Evolutionary conservation across 1,140 invertebrate genomes (phyloP).

Genomic region (Anastrepha obliqua): DNA sequence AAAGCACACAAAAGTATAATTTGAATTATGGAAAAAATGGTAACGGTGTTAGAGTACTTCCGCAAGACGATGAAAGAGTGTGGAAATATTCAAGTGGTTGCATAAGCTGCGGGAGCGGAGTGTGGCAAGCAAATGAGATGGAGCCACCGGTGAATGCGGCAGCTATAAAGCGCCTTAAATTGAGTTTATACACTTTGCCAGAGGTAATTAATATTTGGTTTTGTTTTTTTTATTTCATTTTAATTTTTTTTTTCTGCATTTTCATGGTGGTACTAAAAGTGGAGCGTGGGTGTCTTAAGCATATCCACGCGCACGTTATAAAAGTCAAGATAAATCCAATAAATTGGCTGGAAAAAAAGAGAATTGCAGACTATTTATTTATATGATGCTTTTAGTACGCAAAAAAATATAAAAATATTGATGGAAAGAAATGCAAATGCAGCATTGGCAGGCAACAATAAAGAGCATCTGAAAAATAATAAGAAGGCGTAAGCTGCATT

Average conservation of each 20-base stretch:
- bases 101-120: too few relatives aligned
- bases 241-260: neutral
- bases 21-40: too few relatives aligned
- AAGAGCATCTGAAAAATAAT: too few relatives aligned
- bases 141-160: neutral
- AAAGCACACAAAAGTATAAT: neutral
- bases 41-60: neutral
- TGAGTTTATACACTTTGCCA: neutral
- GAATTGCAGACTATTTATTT: too few relatives aligned
- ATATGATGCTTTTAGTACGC: too few relatives aligned
- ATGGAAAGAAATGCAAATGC: too few relatives aligned
- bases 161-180: neutral
- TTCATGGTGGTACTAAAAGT: neutral
- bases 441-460: too few relatives aligned
- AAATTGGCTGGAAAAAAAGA: neutral
- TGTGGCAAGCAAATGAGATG: neutral
- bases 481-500: too few relatives aligned
- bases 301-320: neutral
- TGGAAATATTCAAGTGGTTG: neutral
- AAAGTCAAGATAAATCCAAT: neutral
- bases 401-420: too few relatives aligned
- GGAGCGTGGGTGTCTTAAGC: too few relatives aligned
- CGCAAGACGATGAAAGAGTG: neutral
- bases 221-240: neutral
- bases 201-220: constrained; percentile 20